Conservation (phyloP, 2,888 invertebrate genomes). For the Orthosia cruda region DNA sequence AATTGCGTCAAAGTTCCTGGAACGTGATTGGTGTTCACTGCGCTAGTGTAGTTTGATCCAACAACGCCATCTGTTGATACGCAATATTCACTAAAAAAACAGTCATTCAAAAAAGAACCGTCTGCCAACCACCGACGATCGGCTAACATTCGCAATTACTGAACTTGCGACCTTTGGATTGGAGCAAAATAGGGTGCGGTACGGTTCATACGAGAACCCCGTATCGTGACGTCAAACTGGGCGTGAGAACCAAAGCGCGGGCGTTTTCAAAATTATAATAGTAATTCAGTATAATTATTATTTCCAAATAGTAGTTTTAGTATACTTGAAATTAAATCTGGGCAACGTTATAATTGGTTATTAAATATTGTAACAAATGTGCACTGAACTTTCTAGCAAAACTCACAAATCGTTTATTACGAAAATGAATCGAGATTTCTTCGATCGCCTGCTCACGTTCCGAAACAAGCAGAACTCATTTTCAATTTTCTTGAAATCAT, state of each 20-base stretch:
- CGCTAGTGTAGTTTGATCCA: constrained; percentile 82
- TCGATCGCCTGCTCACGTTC: constrained; percentile 62
- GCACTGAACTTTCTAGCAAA: background rate
- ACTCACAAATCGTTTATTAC: constrained; percentile 33
- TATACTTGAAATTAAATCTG: background rate
- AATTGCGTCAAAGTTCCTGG: constrained; percentile 91
- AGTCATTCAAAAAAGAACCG: constrained; percentile 69
- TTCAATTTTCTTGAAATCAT: background rate
- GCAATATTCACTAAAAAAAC: constrained; percentile 71
- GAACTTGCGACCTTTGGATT: constrained; percentile 76
- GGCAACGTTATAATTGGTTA: background rate
- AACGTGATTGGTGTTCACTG: constrained; percentile 88
- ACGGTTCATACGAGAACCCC: constrained; percentile 88
- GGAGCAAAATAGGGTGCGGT: constrained; percentile 88
- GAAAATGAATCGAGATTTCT: constrained; percentile 56
- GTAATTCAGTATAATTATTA: background rate
- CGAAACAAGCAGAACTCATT: constrained; percentile 24
- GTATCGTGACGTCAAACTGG: constrained; percentile 91
- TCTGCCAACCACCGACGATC: constrained; percentile 33
- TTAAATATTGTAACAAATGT: background rate
- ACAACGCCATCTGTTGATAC: constrained; percentile 79
- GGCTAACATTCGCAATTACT: constrained; percentile 40
- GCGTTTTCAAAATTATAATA: constrained; percentile 68
- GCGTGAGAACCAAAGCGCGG: constrained; percentile 88
- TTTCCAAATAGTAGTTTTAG: background rate